phyloP scores from a whole-genome alignment of 35 echinoderm and acorn worm genomes.

The Hemicentrotus pulcherrimus region DNA sequence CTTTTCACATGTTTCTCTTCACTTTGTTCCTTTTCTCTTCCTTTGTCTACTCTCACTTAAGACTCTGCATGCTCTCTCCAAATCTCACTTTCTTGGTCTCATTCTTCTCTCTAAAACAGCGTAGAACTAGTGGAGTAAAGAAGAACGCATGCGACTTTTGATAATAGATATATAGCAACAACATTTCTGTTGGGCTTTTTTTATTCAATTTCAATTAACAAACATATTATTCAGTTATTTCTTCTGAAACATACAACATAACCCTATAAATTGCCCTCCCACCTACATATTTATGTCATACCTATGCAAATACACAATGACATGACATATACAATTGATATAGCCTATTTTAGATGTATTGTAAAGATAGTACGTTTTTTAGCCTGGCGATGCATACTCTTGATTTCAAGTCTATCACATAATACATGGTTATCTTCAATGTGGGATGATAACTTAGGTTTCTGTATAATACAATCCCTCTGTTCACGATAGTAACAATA shows the following conservation, averaged over 20 bases:
- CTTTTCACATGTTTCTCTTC: not conserved
- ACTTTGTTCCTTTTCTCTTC: not conserved
- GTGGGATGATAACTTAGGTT: not conserved
- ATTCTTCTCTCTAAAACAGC: not conserved
- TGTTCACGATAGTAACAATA: not conserved
- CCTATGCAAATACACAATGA: constrained; percentile 53
- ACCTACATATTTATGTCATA: constrained; percentile 43
- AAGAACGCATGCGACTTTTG: not conserved
- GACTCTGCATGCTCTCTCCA: too few species aligned
- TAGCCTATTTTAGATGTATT: constrained; percentile 41
- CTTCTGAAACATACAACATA: constrained; percentile 48
- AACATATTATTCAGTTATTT: constrained; percentile 57
- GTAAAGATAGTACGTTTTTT: constrained; percentile 26
- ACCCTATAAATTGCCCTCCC: constrained; percentile 28
- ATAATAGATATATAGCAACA: constrained; percentile 19
- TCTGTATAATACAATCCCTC: not conserved
- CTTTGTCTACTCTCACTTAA: not conserved
- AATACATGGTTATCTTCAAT: constrained; percentile 12
- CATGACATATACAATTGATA: constrained; percentile 53
- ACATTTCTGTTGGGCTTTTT: constrained; percentile 55
- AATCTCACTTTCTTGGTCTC: too few species aligned
- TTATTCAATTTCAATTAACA: constrained; percentile 58
- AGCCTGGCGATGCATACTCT: not conserved
- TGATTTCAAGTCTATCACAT: not conserved
- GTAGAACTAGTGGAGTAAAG: not conserved